A percentile compares a stretch with the other conserved stretches of the same genome.
These are phyloP conservation scores for Magallana ariakensis DNA, from an alignment of 1,140 invertebrate genomes.

Conservation along the genomic window DNA sequence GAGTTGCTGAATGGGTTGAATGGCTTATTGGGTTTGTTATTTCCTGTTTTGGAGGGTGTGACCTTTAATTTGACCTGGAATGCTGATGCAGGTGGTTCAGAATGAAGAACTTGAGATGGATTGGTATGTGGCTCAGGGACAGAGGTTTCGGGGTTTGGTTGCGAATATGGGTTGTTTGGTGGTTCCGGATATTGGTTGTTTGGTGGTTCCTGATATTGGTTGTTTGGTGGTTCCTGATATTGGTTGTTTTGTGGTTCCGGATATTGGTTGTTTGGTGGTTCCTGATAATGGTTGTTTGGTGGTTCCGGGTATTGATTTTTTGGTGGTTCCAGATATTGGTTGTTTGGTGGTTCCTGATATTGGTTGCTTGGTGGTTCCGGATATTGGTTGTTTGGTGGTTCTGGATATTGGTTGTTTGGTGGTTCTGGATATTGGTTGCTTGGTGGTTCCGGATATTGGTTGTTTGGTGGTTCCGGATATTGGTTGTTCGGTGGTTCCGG, in stretches of 20 bases:
- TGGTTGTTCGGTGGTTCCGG: not conserved
- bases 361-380: not conserved
- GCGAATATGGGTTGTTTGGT: not conserved
- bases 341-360: not conserved
- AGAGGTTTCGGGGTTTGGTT: not conserved
- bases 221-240: not conserved
- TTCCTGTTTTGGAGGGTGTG: not conserved
- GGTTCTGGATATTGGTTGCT: not conserved
- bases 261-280: not conserved
- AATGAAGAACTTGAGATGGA: not conserved
- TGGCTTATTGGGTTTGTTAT: not conserved
- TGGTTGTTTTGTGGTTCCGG: not conserved
- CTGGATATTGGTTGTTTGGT: not conserved
- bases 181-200: not conserved
- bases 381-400: not conserved
- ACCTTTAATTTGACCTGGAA: not conserved
- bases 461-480: not conserved
- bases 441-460: not conserved
- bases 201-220: not conserved
- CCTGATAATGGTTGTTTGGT: too few relatives aligned
- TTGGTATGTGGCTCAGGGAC: not conserved
- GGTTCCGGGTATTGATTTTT: too few relatives aligned
- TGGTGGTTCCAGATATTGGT: not conserved
- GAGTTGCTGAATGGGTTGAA: not conserved
- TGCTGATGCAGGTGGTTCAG: not conserved